Evolutionary conservation across 1,140 invertebrate genomes (phyloP).

Genomic region (Formica exsecta): DNA sequence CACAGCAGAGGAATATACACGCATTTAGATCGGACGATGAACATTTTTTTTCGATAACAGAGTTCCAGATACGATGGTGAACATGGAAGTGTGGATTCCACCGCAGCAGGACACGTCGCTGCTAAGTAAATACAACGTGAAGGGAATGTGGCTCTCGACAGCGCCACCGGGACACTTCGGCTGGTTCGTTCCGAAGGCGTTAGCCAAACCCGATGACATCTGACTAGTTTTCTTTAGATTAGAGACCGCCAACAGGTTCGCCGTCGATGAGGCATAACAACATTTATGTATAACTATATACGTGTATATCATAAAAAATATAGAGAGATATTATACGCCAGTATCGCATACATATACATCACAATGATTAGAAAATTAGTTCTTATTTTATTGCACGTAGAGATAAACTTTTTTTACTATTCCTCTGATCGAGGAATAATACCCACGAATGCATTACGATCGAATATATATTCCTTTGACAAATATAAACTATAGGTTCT

Average conservation of each 20-base stretch:
- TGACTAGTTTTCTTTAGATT: constrained; percentile 86
- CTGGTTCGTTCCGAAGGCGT: constrained; percentile 89
- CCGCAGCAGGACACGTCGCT: constrained; percentile 87
- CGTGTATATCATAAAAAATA: too few relatives aligned
- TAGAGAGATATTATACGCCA: too few relatives aligned
- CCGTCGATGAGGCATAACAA: constrained; percentile 78
- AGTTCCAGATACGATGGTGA: constrained; percentile 89
- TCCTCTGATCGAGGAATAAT: too few relatives aligned
- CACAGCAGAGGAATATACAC: background rate
- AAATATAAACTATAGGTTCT: constrained; percentile 21
- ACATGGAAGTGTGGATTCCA: constrained; percentile 91
- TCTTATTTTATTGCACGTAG: too few relatives aligned
- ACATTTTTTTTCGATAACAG: constrained; percentile 74
- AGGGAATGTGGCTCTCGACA: constrained; percentile 88
- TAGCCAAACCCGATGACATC: constrained; percentile 82
- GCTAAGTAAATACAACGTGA: constrained; percentile 84
- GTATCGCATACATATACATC: too few relatives aligned
- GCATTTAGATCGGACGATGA: background rate
- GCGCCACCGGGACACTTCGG: constrained; percentile 90
- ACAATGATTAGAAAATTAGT: too few relatives aligned
- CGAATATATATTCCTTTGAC: too few relatives aligned
- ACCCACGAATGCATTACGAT: too few relatives aligned
- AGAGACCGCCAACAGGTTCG: constrained; percentile 84
- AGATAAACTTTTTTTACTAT: too few relatives aligned
- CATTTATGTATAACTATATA: constrained; percentile 32